These are phyloP conservation scores for Trichogramma dendrolimi DNA, from an alignment of 2,888 invertebrate species.

Conservation along the genomic window DNA sequence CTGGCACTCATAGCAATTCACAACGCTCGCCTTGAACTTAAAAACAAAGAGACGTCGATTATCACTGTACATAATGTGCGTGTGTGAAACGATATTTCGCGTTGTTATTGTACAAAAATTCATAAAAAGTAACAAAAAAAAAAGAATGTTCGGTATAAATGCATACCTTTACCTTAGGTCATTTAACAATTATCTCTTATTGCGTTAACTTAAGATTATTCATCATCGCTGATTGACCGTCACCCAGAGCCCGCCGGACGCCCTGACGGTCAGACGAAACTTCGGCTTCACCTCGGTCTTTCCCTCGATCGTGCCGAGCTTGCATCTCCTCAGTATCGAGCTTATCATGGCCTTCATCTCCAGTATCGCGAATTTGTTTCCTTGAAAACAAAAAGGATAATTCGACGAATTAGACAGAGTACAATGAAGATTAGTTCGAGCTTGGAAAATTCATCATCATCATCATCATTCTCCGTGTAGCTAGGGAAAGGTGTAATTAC, in stretches of 20 bases:
- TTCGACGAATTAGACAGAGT: background rate
- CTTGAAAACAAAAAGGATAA: conserved; percentile 44
- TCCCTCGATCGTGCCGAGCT: conserved; percentile 53
- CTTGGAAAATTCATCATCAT: background rate
- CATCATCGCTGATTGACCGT: conserved; percentile 48
- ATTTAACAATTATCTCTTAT: too few species aligned
- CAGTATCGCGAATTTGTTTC: conserved; percentile 65
- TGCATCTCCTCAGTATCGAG: conserved; percentile 56
- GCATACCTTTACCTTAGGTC: too few species aligned
- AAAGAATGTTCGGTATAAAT: too few species aligned
- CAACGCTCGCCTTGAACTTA: background rate
- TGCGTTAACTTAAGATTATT: too few species aligned
- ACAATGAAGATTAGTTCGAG: background rate
- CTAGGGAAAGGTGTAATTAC: conserved; percentile 37
- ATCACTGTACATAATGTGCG: conserved; percentile 13
- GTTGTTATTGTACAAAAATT: too few species aligned
- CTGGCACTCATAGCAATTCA: background rate
- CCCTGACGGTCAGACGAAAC: conserved; percentile 57
- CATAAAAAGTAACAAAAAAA: too few species aligned
- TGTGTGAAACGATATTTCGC: background rate
- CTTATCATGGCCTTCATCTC: conserved; percentile 62
- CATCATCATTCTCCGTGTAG: too few species aligned
- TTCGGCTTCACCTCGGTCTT: conserved; percentile 53
- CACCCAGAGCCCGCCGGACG: conserved; percentile 60
- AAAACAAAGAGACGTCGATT: background rate